Base-by-base conservation (phyloP, 2,888 invertebrate species). In the Drosophila bunnanda region DNA sequence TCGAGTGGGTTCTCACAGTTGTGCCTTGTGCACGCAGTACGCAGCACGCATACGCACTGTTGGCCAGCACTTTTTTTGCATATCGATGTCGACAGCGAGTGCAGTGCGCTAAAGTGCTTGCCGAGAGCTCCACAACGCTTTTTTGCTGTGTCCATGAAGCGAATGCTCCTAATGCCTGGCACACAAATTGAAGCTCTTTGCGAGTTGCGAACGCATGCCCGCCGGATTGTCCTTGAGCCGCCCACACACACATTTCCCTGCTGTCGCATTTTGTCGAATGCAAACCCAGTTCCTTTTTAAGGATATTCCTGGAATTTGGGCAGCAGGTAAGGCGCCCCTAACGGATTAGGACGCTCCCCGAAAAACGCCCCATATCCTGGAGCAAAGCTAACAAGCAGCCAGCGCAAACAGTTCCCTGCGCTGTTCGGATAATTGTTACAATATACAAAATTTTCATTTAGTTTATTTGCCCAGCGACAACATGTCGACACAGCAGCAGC, bases 341-440 rank as follows among this genome's bases (percentile, higher is more conserved):
- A 73, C 62, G 53, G 65, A 70, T 54, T 67, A 59, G 38, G 20
- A 22, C 34, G 8, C 28, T 8, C 13, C 36, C 57, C 28, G 6
- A 20, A 52, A n/a, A 28, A 20, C 15, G 15, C 9, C 13, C n/a
- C n/a, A 10, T 59, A 30, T 60, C 38, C 59, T 39, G 38, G 61
- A 22, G 59, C 39, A 15, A 22, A 32, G 20, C 17, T 17, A 38
- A 15, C 17, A 48, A 66, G 39, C 50, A 50, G 39, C 36, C 43
- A 54, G 76, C 17, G 55, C 43, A 55, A 38, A 48, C 70, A 59
- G 44, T 52, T 39, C 12, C 50, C 39, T 38, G 52, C 56, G 70
- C 36, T 75, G 65, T 53, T 55, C 53, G 68, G 66, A 80, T 89
- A 85, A 89, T 89, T 85, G 87, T 76, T 67, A 86, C 78, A 80